Evolutionary conservation across 2,113 vertebrate species (phyloP).

Genomic region (Galeopterus variegatus): DNA sequence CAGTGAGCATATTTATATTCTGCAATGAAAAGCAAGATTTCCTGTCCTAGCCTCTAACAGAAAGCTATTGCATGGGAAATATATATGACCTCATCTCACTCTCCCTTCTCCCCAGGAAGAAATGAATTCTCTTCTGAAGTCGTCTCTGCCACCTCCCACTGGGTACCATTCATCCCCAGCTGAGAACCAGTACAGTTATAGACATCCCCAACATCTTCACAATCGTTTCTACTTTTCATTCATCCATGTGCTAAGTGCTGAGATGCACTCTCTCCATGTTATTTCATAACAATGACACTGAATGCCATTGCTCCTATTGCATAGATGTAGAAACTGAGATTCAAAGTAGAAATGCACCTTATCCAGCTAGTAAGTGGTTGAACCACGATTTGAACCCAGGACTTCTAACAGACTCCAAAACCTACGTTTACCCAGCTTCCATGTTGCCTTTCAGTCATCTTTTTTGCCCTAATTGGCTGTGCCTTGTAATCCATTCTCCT

Average conservation of each 20-base stretch:
- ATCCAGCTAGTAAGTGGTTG: not conserved
- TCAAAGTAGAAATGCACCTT: not conserved
- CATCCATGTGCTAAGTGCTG: not conserved
- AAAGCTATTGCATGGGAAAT: not conserved
- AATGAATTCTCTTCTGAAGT: conserved; percentile 33
- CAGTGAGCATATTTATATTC: conserved; percentile 7
- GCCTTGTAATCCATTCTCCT: not conserved
- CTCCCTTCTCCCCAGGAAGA: conserved; percentile 45
- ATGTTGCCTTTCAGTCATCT: not conserved
- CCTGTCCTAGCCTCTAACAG: not conserved
- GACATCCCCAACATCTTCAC: not conserved
- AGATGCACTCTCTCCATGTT: not conserved
- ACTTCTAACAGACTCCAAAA: not conserved
- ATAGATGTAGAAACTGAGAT: not conserved
- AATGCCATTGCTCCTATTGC: not conserved
- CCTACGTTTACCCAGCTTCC: not conserved
- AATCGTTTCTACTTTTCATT: not conserved
- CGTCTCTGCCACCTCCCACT: not conserved
- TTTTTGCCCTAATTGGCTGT: not conserved
- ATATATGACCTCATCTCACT: not conserved
- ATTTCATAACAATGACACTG: not conserved
- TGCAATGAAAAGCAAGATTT: conserved; percentile 61
- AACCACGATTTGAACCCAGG: not conserved
- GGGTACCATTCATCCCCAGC: not conserved
- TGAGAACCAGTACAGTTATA: not conserved